Evolutionary conservation across 1,140 invertebrate genomes (phyloP).

Genomic region (Trichoplusia ni): DNA sequence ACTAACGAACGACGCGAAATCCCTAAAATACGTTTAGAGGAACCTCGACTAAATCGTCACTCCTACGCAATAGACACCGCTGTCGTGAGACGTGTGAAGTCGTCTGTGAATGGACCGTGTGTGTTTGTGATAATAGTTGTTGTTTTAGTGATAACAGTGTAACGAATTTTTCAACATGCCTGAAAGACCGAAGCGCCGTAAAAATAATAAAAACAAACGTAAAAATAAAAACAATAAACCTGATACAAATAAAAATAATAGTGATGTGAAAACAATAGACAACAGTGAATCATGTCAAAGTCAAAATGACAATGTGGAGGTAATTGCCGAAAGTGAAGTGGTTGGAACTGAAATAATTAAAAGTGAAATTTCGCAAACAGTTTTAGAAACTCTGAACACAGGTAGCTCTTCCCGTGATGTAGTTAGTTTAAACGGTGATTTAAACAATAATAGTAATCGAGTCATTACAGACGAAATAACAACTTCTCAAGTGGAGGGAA

Average conservation of each 20-base stretch:
- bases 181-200: conserved; percentile 70
- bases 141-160: conserved; percentile 66
- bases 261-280: conserved; percentile 40
- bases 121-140: conserved; percentile 60
- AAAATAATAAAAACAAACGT: conserved; percentile 76
- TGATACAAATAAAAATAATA: conserved; percentile 45
- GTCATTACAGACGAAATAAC: background rate
- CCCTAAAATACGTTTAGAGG: conserved; percentile 48
- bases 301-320: background rate
- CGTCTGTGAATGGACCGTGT: conserved; percentile 50
- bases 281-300: conserved; percentile 19
- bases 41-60: conserved; percentile 45
- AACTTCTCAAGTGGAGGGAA: background rate
- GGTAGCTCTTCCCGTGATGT: conserved; percentile 2
- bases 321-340: background rate
- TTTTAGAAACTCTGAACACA: background rate
- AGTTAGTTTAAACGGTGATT: conserved; percentile 22
- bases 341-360: background rate
- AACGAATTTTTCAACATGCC: conserved; percentile 66
- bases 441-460: conserved; percentile 41
- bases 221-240: conserved; percentile 61
- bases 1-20: conserved; percentile 43
- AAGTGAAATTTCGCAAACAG: background rate
- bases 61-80: conserved; percentile 63
- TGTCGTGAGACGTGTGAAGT: conserved; percentile 48